A percentile compares a stretch with the other conserved stretches of the same genome.
These are phyloP conservation scores for Bucorvus abyssinicus DNA, from an alignment of 2,797 vertebrate species.

Conservation along the genomic window DNA sequence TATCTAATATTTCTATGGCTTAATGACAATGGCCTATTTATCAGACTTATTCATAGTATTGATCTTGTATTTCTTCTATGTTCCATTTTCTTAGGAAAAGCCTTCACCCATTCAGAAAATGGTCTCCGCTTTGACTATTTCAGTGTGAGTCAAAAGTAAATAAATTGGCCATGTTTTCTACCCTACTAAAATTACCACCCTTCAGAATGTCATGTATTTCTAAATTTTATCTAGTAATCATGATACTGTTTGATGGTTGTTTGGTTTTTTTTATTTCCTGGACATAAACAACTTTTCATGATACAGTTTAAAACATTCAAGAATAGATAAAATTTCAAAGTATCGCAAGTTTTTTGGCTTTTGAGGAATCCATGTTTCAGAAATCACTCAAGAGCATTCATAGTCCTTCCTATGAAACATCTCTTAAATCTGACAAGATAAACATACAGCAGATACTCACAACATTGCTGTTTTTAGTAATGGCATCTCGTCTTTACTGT, in stretches of 20 bases:
- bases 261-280: neutral
- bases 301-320: neutral
- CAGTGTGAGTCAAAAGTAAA: neutral
- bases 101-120: neutral
- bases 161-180: neutral
- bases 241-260: neutral
- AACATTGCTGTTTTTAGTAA: neutral
- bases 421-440: neutral
- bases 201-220: neutral
- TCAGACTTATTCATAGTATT: neutral
- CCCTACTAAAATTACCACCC: neutral
- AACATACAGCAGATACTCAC: slow-evolving; percentile 41
- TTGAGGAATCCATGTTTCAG: neutral
- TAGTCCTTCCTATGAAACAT: neutral
- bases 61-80: neutral
- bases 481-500: slow-evolving; percentile 65
- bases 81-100: neutral
- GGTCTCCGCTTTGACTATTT: neutral
- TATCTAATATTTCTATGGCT: neutral
- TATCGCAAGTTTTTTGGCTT: neutral
- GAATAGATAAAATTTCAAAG: neutral
- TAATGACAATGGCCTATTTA: neutral
- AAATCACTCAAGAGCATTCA: neutral
- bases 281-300: neutral
- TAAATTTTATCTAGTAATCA: neutral